Base-by-base conservation (phyloP, 2,113 vertebrate genomes). In the Phylloscopus whistleri region DNA sequence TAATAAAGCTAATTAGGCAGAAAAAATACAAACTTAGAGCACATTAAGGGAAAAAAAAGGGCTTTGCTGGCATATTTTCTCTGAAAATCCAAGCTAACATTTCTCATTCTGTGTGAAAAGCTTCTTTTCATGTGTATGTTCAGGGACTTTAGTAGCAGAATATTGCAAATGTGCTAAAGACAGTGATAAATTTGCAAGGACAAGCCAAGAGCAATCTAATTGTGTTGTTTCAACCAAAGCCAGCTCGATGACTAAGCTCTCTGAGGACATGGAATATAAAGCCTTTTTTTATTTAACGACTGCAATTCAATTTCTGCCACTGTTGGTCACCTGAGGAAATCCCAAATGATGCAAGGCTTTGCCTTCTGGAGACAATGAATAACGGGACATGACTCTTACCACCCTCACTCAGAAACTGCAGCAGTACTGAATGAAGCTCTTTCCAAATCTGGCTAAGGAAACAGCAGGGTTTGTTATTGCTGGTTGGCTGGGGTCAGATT, bases 1-100 rank as follows among this genome's bases (percentile, higher is more conserved):
- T 93, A 91, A 93, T 83, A 70, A 93, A 95, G 73, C 72, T 85
- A 95, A 93, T 78, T 89, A 90, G 66, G 56, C 62, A 93, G 53
- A 62, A 82, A 84, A 81, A 83, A 69, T 35, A 48, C 78, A 52
- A 56, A 53, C 6, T 59, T 56, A 15, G 22, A 80, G n/a, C 48
- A 52, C 15, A 62, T 69, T 44, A 84, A 48, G 27, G 13, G 16
- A 9, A 30, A 43, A 39, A 41, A 82, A 63, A 43, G 21, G 24
- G 33, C 20, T 52, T 72, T 13, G 49, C 27, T 63, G 23, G 46
- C 75, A 27, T 51, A 67, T 83, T 96, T 87, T 83, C 58, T 70
- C 58, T 73, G 55, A 89, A 83, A 96, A 93, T 55, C 39, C 69
- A 69, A 43, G 48, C 5, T 41, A 66, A 41, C 41, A 49, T 66